A percentile compares a stretch with the other conserved stretches of the same genome.
phyloP scores from a whole-genome alignment of 2,113 vertebrate species.

The Anolis carolinensis region DNA sequence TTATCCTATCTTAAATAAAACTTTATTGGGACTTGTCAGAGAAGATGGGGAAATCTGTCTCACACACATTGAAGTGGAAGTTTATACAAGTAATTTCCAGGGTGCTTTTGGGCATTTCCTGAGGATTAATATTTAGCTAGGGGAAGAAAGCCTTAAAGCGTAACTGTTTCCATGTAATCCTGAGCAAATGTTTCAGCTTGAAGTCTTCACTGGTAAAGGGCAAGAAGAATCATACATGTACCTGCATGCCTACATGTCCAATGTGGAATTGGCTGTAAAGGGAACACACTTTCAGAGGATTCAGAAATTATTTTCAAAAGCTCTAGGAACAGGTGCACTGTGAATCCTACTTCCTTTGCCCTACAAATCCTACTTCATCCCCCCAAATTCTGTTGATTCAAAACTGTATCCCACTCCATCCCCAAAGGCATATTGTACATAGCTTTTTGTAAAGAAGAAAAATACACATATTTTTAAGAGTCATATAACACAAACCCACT shows the following conservation, averaged over 20 bases:
- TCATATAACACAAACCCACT: background rate
- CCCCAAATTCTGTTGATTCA: background rate
- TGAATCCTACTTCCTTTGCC: too few species aligned
- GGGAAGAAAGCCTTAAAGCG: background rate
- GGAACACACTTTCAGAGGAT: background rate
- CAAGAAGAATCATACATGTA: background rate
- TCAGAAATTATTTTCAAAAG: background rate
- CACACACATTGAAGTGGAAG: slow-evolving; percentile 41
- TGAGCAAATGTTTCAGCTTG: background rate
- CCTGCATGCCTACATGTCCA: accelerated
- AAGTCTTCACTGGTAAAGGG: accelerated
- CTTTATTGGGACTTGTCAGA: slow-evolving; percentile 22
- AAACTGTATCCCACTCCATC: background rate
- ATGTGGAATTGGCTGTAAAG: background rate
- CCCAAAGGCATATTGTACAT: background rate
- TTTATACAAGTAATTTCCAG: slow-evolving; percentile 57
- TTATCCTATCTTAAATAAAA: slow-evolving; percentile 51
- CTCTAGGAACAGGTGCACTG: background rate
- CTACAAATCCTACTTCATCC: background rate
- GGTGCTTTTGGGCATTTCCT: slow-evolving; percentile 48
- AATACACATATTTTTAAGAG: background rate
- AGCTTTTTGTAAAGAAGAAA: background rate
- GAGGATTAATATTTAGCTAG: slow-evolving; percentile 24
- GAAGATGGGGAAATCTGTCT: slow-evolving; percentile 14
- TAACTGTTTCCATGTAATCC: background rate